phyloP scores from a whole-genome alignment of 2,113 vertebrate genomes.

The Actinemys pallida region DNA sequence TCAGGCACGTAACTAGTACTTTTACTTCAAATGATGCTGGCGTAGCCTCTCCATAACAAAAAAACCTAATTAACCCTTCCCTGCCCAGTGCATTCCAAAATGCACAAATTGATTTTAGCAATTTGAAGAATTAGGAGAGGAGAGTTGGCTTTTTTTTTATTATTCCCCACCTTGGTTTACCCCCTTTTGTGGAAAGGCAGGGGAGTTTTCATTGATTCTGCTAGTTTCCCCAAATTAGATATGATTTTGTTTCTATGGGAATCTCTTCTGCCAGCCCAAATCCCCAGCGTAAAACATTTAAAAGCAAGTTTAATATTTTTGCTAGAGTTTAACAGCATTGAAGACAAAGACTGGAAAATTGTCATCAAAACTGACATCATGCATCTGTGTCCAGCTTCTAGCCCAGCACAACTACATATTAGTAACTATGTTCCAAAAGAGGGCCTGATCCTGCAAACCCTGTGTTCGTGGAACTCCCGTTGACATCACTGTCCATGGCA shows the following conservation, averaged over 20 bases:
- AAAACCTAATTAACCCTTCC: slow-evolving; percentile 64
- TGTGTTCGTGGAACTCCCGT: rapidly evolving
- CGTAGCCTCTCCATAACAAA: background rate
- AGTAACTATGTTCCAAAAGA: background rate
- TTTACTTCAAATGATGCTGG: background rate
- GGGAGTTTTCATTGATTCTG: background rate
- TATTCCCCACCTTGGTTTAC: background rate
- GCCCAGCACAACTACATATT: background rate
- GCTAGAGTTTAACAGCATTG: background rate
- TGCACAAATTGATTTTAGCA: background rate
- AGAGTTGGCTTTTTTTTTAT: background rate
- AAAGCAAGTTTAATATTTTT: background rate
- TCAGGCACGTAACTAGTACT: background rate
- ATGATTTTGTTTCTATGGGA: background rate
- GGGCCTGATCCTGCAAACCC: background rate
- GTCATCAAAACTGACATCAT: background rate
- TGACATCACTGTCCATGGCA: background rate
- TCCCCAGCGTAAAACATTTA: background rate
- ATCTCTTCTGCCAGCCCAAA: background rate
- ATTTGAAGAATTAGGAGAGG: rapidly evolving
- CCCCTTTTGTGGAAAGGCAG: background rate
- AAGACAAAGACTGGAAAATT: background rate
- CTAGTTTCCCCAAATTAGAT: background rate
- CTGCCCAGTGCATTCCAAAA: background rate
- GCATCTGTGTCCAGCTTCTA: background rate